Conservation (phyloP, 2,888 invertebrate genomes). For the Amblyjoppa proteus region DNA sequence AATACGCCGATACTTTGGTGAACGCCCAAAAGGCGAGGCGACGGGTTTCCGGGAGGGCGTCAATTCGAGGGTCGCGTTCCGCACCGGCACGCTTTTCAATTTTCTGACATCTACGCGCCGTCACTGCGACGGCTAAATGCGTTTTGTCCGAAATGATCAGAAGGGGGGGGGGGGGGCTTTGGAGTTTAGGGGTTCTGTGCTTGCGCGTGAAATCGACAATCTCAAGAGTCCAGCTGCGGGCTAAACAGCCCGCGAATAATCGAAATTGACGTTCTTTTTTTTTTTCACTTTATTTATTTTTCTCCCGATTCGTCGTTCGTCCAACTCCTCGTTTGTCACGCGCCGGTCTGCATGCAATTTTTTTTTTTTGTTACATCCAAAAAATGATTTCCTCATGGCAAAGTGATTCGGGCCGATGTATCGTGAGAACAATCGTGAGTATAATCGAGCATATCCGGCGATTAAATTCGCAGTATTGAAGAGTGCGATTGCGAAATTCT, state of each 20-base stretch:
- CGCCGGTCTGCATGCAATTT: not conserved
- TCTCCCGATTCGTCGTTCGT: slow-evolving; percentile 44
- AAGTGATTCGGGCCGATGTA: too few species aligned
- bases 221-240: slow-evolving; percentile 67
- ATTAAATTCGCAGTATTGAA: slow-evolving; percentile 10
- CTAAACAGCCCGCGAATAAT: slow-evolving; percentile 71
- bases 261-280: slow-evolving; percentile 65
- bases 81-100: slow-evolving; percentile 76
- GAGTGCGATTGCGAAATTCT: slow-evolving; percentile 5
- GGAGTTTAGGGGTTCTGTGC: slow-evolving; percentile 31
- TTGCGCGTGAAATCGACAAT: slow-evolving; percentile 67
- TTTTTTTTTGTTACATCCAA: not conserved
- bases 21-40: slow-evolving; percentile 44
- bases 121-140: slow-evolving; percentile 54
- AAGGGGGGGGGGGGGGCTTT: not conserved
- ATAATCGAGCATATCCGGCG: slow-evolving; percentile 6
- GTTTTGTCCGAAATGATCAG: slow-evolving; percentile 12
- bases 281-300: not conserved
- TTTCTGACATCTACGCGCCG: slow-evolving; percentile 67
- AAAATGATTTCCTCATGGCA: not conserved
- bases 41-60: slow-evolving; percentile 30
- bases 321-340: slow-evolving; percentile 26
- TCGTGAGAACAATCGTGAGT: not conserved
- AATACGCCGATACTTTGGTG: slow-evolving; percentile 33
- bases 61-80: slow-evolving; percentile 74